phyloP scores from a whole-genome alignment of 2,113 vertebrate genomes.

The Pandion haliaetus region DNA sequence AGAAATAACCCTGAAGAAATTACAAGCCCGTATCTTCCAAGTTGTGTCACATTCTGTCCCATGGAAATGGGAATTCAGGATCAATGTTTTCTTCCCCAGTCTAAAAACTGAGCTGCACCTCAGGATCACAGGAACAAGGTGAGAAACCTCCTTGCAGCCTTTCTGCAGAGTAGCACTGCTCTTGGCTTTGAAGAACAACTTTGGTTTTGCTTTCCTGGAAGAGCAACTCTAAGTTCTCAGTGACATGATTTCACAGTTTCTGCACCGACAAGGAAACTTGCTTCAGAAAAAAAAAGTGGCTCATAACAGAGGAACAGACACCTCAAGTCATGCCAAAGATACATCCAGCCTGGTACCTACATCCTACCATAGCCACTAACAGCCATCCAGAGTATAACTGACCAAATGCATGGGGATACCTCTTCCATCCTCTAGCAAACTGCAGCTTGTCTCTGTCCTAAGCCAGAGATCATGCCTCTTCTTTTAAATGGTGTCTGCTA shows the following conservation, averaged over 20 bases:
- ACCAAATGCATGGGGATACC: accelerated
- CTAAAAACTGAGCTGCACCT: neutral
- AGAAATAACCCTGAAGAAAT: neutral
- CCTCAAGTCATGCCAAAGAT: neutral
- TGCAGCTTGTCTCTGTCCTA: neutral
- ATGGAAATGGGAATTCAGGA: neutral
- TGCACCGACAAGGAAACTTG: neutral
- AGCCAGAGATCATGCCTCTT: neutral
- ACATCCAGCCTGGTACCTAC: neutral
- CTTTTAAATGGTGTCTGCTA: neutral
- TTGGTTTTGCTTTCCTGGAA: neutral
- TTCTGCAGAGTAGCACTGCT: neutral
- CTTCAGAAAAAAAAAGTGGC: neutral
- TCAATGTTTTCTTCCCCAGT: neutral
- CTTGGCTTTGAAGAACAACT: neutral
- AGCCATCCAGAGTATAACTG: neutral
- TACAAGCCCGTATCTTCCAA: neutral
- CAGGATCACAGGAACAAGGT: neutral
- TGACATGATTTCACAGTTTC: neutral
- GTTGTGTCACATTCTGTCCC: neutral
- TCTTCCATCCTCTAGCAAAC: neutral
- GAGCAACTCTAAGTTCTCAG: neutral
- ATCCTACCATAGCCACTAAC: neutral
- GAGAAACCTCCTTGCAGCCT: neutral
- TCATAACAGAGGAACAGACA: neutral